Percentiles rank a stretch among this genome's conserved stretches.
phyloP scores from a whole-genome alignment of 2,797 vertebrate genomes.

The Fratercula arctica region DNA sequence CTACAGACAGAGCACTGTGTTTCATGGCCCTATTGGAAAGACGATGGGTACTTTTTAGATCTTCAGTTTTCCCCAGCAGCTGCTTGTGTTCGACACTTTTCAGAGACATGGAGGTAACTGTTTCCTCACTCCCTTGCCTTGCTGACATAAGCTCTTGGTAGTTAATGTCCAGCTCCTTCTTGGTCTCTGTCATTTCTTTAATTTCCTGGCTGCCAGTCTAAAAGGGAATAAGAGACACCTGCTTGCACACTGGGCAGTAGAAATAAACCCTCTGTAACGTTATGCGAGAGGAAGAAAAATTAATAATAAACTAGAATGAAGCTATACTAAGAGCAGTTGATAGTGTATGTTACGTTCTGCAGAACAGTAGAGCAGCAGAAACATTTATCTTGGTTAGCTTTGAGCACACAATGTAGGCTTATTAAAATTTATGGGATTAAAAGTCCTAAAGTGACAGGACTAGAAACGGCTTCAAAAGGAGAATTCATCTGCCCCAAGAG shows the following conservation, averaged over 20 bases:
- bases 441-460: not conserved
- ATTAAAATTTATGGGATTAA: not conserved
- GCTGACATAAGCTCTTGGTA: not conserved
- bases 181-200: not conserved
- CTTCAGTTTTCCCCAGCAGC: not conserved
- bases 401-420: not conserved
- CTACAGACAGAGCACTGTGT: constrained; percentile 15
- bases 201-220: constrained; percentile 57
- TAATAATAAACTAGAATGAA: not conserved
- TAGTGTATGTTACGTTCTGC: not conserved
- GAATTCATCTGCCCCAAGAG: not conserved
- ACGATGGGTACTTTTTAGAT: constrained; percentile 10
- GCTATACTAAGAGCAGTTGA: not conserved
- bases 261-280: not conserved
- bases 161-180: constrained; percentile 15
- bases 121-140: not conserved
- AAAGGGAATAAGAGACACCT: not conserved
- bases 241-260: not conserved
- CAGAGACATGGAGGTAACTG: not conserved
- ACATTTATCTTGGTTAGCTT: not conserved
- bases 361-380: not conserved
- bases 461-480: not conserved
- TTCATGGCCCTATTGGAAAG: constrained; percentile 35
- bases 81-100: not conserved
- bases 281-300: not conserved